phyloP scores from a whole-genome alignment of 2,113 vertebrate genomes.

The Phodopus roborovskii region DNA sequence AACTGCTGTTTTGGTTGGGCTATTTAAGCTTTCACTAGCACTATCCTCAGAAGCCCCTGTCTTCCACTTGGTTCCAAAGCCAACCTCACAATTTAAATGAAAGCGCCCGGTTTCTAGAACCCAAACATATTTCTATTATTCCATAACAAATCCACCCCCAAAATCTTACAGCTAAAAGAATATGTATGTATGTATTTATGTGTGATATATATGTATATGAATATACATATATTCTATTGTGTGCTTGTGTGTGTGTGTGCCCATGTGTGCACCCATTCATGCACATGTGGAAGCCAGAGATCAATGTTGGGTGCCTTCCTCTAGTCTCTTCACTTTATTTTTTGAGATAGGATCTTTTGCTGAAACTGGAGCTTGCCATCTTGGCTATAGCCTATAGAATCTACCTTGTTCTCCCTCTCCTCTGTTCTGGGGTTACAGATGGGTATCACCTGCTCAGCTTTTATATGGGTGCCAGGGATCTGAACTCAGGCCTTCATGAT shows the following conservation, averaged over 20 bases:
- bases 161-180: neutral
- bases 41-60: neutral
- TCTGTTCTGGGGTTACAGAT: neutral
- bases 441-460: neutral
- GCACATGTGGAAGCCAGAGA: neutral
- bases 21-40: neutral
- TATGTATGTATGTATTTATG: neutral
- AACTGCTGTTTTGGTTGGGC: neutral
- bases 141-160: neutral
- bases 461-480: neutral
- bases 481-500: neutral
- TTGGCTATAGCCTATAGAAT: neutral
- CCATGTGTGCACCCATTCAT: neutral
- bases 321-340: neutral
- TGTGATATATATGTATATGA: no score
- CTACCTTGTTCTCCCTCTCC: neutral
- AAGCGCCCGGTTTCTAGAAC: neutral
- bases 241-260: neutral
- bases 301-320: neutral
- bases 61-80: constrained; percentile 11
- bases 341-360: neutral
- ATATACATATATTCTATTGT: no score
- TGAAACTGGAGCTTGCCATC: neutral
- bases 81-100: neutral
- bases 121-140: neutral